Evolutionary conservation across 2,113 vertebrate genomes (phyloP), one percentile per base, ranked within the genome.

Genomic region (Ceyx margarethae): DNA sequence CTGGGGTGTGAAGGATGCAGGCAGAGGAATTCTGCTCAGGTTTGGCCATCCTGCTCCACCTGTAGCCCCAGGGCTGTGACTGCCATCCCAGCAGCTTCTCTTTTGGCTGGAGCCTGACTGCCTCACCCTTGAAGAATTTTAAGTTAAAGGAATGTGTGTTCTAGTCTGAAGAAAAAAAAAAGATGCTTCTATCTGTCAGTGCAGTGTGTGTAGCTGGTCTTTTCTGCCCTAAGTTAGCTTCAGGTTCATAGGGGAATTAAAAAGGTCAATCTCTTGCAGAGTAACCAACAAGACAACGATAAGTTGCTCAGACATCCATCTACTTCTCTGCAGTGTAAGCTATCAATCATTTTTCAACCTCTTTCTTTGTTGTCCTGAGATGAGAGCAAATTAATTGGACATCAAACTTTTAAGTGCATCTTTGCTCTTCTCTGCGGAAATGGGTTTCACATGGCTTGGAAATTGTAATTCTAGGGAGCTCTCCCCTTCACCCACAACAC

Each of bases 381-480:
- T 89, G 82, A 81, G 68, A 75, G 85, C 67, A 92, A 90, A 94
- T 90, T 95, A 96, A 88, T 87, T 93, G 40, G 77, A 37, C 72
- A 83, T 89, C 72, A 87, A 43, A 85, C 43, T 79, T 81, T 7
- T 66, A 51, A 85, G 50, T 37, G 40, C 3, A 1, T 62, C 28
- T 77, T 4, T 72, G 56, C 77, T 42, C 21, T 81, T 48, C 57
- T 61, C 45, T 83, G 53, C 35, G 80, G 72, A 82, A 91, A 65
- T 19, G 53, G 29, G 15, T 86, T 92, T 91, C 61, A 67, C 43
- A 21, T 67, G 54, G 31, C 37, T 87, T 82, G 61, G 40, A 81
- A 89, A 46, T 46, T 56, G 15, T 60, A 69, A 57, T 83, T 85
- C 29, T 56, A 40, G 58, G 33, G 65, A 80, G 31, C 13, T 9